Evolutionary conservation across 2,113 vertebrate species (phyloP), one percentile per base, ranked within the genome.

Genomic region (Rhinolophus ferrumequinum): DNA sequence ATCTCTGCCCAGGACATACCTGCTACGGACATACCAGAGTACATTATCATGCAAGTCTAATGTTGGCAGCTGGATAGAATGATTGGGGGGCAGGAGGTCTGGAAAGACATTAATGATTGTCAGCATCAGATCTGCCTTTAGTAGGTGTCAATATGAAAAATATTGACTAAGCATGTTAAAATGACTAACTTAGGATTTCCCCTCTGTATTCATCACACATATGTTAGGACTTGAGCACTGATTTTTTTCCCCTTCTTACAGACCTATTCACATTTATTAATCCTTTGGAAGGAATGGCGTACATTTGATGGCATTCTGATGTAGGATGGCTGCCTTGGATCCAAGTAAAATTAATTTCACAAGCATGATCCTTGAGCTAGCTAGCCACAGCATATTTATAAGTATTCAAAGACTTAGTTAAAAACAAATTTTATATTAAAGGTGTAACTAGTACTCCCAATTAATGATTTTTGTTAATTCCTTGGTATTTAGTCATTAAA

Each of bases 381-480:
- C 58, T 69, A 85, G 73, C 73, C 24, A 33, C 35, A 54, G 62
- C 56, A 33, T 67, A 58, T 21, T 86, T 87, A 67, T 0, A 12
- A 56, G 72, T 84, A 54, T 18, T 87, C 60, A 86, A 80, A 94
- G 50, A 50, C 38, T 56, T 64, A 76, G 62, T 89, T 72, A 72
- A 77, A 88, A 69, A 41, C 14, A 70, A 69, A 60, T 62, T 69
- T 77, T 30, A 26, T 81, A 67, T 47, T 93, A 90, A 56, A 77
- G 13, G 3, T 62, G 38, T 88, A 95, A 24, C 47, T 73, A 60
- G 11, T 58, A 67, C 21, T 83, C 28, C 56, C 56, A 90, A 26
- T 86, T 66, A 90, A 50, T 72, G 69, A 77, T 58, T 88, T 44
- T 93, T 58, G 9, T 95, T 90, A 38, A 66, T 67, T 85, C 26